Base-by-base conservation (phyloP, 2,888 invertebrate species). In the Branchipolynoe longqiensis region DNA sequence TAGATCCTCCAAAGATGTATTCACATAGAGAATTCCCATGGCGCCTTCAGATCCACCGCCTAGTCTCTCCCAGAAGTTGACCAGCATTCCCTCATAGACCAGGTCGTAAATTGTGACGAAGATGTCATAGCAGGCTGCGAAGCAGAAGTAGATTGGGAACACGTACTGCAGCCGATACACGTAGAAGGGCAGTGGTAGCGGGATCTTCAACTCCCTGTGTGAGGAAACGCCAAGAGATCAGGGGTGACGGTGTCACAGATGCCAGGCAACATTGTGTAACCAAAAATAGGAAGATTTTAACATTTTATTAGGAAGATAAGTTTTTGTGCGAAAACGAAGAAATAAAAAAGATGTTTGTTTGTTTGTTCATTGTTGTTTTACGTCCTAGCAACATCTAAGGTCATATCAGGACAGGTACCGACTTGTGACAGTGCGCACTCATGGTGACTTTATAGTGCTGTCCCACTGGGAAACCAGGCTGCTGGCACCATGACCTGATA, bases 71-170 rank as follows among this genome's bases (percentile, higher is more conserved):
- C 78, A 78, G 78, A 78, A 78, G 25, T 48, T 14, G 78, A 48
- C 78, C 28, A 78, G 8, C 8, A 28, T 48, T 22, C 36, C 38
- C n/a, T 36, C 25, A 18, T 83, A 41, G 0, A 83, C 59, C 83
- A 62, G 64, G 31, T 54, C 84, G 25, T 89, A 88, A 22, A 86
- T 64, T 14, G 88, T 69, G 2, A 85, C 56, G 58, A 86, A 91
- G 12, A 92, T 81, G 82, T 92, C 92, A 86, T 91, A 92, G 14
- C 89, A 82, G 6, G 93, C 91, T 22, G 93, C 93, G 86, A 92
- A 91, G 12, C 90, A 89, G 87, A 93, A 93, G 85, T 92, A 93
- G 14, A 92, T 14, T 0, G 92, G 92, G 8, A 93, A 84, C 6
- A 91, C 38, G 64, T 88, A 91, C 73, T 90, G 87, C 4, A 93